A percentile compares a stretch with the other conserved stretches of the same genome.
Conservation (phyloP, 1,140 invertebrate genomes). For the Helicorthomorpha holstii region DNA sequence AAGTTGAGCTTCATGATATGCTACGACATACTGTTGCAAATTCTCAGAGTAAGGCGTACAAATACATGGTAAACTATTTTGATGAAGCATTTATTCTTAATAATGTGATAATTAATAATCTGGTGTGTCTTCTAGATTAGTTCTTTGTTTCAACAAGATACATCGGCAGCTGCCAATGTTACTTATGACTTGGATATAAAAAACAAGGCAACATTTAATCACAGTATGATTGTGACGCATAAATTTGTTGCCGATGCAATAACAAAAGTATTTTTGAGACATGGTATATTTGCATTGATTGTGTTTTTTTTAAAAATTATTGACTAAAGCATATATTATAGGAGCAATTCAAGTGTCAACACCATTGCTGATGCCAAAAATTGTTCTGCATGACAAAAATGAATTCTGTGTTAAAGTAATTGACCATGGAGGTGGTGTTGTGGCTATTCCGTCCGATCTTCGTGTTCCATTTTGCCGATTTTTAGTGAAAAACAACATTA, state of each 20-base stretch:
- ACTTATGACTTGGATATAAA: constrained; percentile 50
- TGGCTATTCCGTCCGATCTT: constrained; percentile 59
- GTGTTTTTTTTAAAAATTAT: background rate
- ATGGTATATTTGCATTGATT: constrained; percentile 7
- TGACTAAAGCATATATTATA: background rate
- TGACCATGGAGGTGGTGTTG: constrained; percentile 62
- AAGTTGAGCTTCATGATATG: constrained; percentile 56
- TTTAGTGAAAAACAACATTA: constrained; percentile 61
- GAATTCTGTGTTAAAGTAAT: constrained; percentile 57
- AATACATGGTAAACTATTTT: constrained; percentile 44
- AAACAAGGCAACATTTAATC: constrained; percentile 19
- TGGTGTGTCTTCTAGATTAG: background rate
- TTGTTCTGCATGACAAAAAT: constrained; percentile 33
- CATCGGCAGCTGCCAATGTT: constrained; percentile 46
- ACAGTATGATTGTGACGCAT: constrained; percentile 12
- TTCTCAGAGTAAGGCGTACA: constrained; percentile 62
- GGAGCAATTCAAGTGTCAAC: constrained; percentile 55
- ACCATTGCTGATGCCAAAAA: constrained; percentile 57
- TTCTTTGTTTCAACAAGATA: constrained; percentile 29
- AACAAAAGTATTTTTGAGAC: constrained; percentile 38
- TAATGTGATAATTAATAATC: background rate
- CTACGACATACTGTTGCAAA: constrained; percentile 56
- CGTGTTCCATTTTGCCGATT: constrained; percentile 60
- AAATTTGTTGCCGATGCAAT: constrained; percentile 26
- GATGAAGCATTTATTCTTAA: background rate